Evolutionary conservation across 2,113 vertebrate genomes (phyloP), one percentile per base, ranked within the genome.

Genomic region (Herpetotheres cachinnans): DNA sequence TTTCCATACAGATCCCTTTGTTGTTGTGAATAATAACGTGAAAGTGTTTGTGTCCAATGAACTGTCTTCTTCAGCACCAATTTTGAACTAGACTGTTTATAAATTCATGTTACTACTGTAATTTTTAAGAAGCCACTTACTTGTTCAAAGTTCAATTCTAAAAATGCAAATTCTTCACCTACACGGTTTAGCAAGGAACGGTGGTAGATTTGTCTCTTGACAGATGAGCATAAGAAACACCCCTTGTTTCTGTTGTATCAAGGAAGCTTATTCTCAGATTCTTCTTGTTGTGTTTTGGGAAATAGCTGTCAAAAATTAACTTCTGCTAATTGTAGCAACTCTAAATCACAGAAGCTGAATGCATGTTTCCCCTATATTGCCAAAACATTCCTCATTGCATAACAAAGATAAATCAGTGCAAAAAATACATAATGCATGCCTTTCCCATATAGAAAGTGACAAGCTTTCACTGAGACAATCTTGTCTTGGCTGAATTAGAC

Each of bases 361-460:
- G 30, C 20, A 27, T 73, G 42, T 94, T 95, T 95, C 30, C 84
- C 44, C 77, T 90, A 91, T 82, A 91, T 88, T 89, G 49, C 66
- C 89, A 70, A 93, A 96, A 59, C 30, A 47, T 70, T 34, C 24
- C 50, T 94, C 78, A n/a, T 52, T 94, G 82, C 54, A 85, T 91
- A 91, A 95, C 74, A 96, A 95, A 96, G 84, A 52, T 78, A 78
- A 90, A 30, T 66, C 9, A 2, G 42, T 86, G 58, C 15, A 86
- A 90, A 83, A 93, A 88, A 96, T 97, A 72, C 96, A 97, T 91
- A 95, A 97, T 96, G 82, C 94, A 94, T 94, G 38, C 47, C 13
- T 80, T 80, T 77, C 46, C 55, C n/a, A 46, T 95, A 86, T 88
- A 95, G 84, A 71, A 47, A 62, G 66, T 96, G 94, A 93, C 67